Evolutionary conservation across 1,140 invertebrate species (phyloP), one percentile per base, ranked within the genome.

Genomic region (Piezodorus guildinii): DNA sequence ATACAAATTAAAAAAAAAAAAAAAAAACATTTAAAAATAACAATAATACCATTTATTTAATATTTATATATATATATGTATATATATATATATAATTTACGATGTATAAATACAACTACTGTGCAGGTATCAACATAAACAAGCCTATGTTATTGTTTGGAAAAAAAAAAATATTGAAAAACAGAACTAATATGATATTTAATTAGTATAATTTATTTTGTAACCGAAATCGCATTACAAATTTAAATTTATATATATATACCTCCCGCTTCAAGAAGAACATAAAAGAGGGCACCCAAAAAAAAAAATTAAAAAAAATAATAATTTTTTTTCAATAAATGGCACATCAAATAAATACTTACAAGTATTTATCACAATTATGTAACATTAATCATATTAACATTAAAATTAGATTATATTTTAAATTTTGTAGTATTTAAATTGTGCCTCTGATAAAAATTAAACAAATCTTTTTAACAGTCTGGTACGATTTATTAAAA

Each of bases 11-110:
- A n/a, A n/a, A n/a, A n/a, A n/a, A n/a, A n/a, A n/a, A n/a, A n/a
- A n/a, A n/a, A 61, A 61, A 10, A 39, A 61, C 9, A 60, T 21
- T 59, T 64, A 60, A 64, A 64, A 64, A 64, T 64, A 64, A 64
- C 63, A 64, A 64, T 64, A 64, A 58, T 58, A 58, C 63, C 63
- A 64, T 64, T 64, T 64, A 64, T 64, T 64, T 52, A 19, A 46
- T 60, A 52, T 27, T 60, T 34, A 45, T 44, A 34, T 39, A 39
- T 56, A 27, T 64, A 45, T 52, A 64, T 64, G 60, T 49, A 64
- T 52, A 64, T 64, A 45, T 64, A 64, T 51, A 63, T n/a, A n/a
- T 52, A 64, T 23, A 46, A 46, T 63, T 39, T 60, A 60, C 23
- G 8, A 56, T 39, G 34, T 56, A 51, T 64, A 64, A 64, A 64